Percentiles rank a stretch among this genome's conserved stretches.
Conservation (phyloP, 1,140 invertebrate genomes). For the Palaemon carinicauda region DNA sequence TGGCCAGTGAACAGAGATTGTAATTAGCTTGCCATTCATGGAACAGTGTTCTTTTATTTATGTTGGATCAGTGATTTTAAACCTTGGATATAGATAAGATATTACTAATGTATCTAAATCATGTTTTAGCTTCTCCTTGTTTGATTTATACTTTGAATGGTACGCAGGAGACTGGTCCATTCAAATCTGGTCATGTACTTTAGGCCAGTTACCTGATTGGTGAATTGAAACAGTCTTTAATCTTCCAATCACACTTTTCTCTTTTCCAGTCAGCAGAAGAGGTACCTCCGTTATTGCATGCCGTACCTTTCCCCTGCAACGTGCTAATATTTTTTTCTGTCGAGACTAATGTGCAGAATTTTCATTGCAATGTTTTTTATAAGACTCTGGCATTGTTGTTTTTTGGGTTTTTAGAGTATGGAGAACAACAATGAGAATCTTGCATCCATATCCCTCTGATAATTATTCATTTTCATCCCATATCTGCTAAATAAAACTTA, state of each 20-base stretch:
- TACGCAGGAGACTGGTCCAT: too few species aligned
- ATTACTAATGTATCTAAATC: too few species aligned
- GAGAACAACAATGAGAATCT: not conserved
- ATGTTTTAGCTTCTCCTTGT: not conserved
- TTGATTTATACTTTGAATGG: too few species aligned
- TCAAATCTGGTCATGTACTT: not conserved
- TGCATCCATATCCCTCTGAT: not conserved
- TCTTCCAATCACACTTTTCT: conserved; percentile 56
- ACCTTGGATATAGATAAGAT: too few species aligned
- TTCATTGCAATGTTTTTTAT: not conserved
- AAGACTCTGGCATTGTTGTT: not conserved
- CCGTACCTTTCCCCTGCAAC: conserved; percentile 25
- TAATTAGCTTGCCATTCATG: too few species aligned
- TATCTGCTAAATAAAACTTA: too few species aligned
- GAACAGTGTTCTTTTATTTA: too few species aligned
- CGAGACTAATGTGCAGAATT: conserved; percentile 26
- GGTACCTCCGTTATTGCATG: conserved; percentile 52
- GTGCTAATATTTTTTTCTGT: conserved; percentile 24
- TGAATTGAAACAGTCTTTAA: conserved; percentile 30
- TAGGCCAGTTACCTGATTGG: conserved; percentile 37
- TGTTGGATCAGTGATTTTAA: too few species aligned
- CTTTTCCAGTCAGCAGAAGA: conserved; percentile 57
- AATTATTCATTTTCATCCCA: not conserved
- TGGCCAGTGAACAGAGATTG: too few species aligned
- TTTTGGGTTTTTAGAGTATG: not conserved